A percentile compares a stretch with the other conserved stretches of the same genome.
phyloP scores from a whole-genome alignment of 2,888 invertebrate genomes.

The Drosophila buzzatii region DNA sequence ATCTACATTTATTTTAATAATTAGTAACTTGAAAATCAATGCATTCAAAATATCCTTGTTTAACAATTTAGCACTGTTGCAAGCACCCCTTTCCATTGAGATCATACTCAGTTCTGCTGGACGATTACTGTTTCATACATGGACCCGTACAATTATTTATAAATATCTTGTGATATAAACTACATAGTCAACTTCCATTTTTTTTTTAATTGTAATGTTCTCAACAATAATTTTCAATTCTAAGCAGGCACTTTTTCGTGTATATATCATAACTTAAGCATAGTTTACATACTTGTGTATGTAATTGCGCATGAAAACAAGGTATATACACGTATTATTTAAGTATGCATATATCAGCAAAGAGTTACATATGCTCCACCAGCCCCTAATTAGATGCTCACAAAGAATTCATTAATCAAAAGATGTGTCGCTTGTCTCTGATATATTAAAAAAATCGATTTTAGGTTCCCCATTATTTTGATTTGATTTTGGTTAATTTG shows the following conservation, averaged over 20 bases:
- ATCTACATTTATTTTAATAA: constrained; percentile 76
- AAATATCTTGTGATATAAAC: constrained; percentile 26
- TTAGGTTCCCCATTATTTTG: constrained; percentile 25
- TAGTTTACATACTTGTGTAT: constrained; percentile 35
- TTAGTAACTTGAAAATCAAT: constrained; percentile 75
- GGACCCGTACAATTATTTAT: constrained; percentile 12
- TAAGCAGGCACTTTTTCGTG: constrained; percentile 61
- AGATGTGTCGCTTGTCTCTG: constrained; percentile 31
- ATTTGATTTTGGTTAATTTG: constrained; percentile 70
- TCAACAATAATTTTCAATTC: constrained; percentile 40
- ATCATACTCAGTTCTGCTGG: constrained; percentile 53
- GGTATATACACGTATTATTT: neutral
- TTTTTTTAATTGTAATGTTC: constrained; percentile 36
- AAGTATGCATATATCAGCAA: constrained; percentile 10
- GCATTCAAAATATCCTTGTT: constrained; percentile 46
- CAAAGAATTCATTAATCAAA: constrained; percentile 34
- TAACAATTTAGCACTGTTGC: constrained; percentile 61
- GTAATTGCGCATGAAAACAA: constrained; percentile 26
- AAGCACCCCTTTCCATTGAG: constrained; percentile 45
- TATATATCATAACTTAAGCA: constrained; percentile 50
- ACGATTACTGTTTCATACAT: constrained; percentile 3
- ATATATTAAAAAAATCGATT: constrained; percentile 24
- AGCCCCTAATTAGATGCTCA: constrained; percentile 30
- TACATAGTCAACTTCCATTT: constrained; percentile 42
- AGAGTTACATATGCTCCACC: constrained; percentile 26